Evolutionary conservation across 2,888 invertebrate species (phyloP).

Genomic region (Amorpha juglandis): DNA sequence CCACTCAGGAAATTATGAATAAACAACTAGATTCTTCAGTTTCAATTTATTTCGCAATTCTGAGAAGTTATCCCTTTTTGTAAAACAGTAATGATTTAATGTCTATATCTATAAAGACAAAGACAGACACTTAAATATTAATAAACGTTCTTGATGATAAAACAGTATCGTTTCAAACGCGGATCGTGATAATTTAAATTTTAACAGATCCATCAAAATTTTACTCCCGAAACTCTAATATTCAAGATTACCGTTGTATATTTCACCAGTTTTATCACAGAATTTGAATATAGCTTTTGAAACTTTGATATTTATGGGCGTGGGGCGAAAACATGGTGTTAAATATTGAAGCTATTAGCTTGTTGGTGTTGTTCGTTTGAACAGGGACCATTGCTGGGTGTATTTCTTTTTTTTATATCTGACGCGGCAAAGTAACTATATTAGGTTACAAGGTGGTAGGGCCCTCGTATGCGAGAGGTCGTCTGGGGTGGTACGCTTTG

Average conservation of each 20-base stretch:
- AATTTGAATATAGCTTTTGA: not conserved
- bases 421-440: too few relatives aligned
- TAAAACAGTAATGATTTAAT: conserved; percentile 13
- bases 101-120: conserved; percentile 1
- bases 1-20: not conserved
- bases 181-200: conserved; percentile 20
- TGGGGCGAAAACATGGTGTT: not conserved
- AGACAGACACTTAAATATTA: conserved; percentile 18
- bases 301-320: not conserved
- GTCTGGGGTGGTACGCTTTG: too few relatives aligned
- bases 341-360: not conserved
- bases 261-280: conserved; percentile 1
- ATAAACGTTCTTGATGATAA: conserved; percentile 7
- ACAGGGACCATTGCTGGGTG: too few relatives aligned
- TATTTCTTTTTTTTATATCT: too few relatives aligned
- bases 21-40: not conserved
- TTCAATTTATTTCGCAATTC: not conserved
- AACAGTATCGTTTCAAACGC: conserved; percentile 13
- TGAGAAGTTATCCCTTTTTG: not conserved
- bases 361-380: not conserved
- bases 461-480: too few relatives aligned
- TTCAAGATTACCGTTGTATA: conserved; percentile 1
- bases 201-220: conserved; percentile 26
- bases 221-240: not conserved
- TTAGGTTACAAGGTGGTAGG: too few relatives aligned